Conservation (phyloP, 2,888 invertebrate species). For the Caenorhabditis sp. region DNA sequence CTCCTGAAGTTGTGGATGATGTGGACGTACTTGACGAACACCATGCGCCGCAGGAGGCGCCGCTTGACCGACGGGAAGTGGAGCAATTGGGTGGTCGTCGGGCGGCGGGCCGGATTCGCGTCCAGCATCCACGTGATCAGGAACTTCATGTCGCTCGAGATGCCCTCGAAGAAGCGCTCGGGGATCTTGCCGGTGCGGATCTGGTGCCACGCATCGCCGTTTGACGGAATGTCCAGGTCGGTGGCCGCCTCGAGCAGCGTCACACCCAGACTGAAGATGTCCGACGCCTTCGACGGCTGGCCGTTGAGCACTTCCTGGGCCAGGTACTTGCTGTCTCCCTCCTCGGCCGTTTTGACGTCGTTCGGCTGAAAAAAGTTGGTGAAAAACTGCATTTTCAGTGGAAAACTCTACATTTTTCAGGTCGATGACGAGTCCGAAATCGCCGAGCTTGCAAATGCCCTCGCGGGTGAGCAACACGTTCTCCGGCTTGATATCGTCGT, state of each 20-base stretch:
- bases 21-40: slow-evolving; percentile 7
- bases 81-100: slow-evolving; percentile 52
- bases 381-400: background rate
- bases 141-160: slow-evolving; percentile 50
- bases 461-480: slow-evolving; percentile 85
- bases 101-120: slow-evolving; percentile 54
- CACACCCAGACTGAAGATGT: slow-evolving; percentile 83
- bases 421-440: slow-evolving; percentile 86
- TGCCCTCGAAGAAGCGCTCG: slow-evolving; percentile 78
- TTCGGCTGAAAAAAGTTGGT: slow-evolving; percentile 26
- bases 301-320: slow-evolving; percentile 85
- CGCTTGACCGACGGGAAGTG: slow-evolving; percentile 4
- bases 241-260: slow-evolving; percentile 81
- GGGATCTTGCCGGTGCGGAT: slow-evolving; percentile 83
- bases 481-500: slow-evolving; percentile 87
- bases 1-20: slow-evolving; percentile 3
- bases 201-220: slow-evolving; percentile 85
- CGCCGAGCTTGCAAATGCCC: slow-evolving; percentile 85
- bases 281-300: slow-evolving; percentile 85
- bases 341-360: slow-evolving; percentile 77
- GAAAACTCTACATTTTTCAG: slow-evolving; percentile 80
- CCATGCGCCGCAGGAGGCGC: background rate
- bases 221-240: slow-evolving; percentile 85
- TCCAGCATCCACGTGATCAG: slow-evolving; percentile 64
- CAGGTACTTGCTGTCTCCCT: slow-evolving; percentile 87